Conservation (phyloP, 1,140 invertebrate species). For the Drosophila seguyi region DNA sequence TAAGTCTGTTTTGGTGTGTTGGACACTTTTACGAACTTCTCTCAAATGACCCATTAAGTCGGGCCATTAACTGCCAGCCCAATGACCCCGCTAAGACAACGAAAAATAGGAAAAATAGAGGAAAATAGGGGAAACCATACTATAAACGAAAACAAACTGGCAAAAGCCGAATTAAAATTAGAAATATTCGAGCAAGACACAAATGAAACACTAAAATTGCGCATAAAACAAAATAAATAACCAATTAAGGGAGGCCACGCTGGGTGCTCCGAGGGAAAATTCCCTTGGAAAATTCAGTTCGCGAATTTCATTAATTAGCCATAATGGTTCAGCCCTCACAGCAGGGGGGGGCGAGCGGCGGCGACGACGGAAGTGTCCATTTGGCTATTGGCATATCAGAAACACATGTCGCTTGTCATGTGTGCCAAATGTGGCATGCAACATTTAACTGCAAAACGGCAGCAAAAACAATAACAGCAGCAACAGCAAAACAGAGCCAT, state of each 20-base stretch:
- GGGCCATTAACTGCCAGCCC: constrained; percentile 73
- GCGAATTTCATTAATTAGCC: constrained; percentile 81
- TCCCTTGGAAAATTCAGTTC: constrained; percentile 63
- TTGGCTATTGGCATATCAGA: constrained; percentile 72
- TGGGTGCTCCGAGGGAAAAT: too few relatives aligned
- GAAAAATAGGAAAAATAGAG: constrained; percentile 24
- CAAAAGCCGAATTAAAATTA: constrained; percentile 61
- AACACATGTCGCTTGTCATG: constrained; percentile 79
- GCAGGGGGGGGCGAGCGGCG: too few relatives aligned
- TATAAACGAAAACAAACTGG: constrained; percentile 6
- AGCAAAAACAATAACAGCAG: constrained; percentile 9
- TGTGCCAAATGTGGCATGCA: constrained; percentile 81
- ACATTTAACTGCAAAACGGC: constrained; percentile 73
- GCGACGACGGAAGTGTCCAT: constrained; percentile 38
- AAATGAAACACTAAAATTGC: constrained; percentile 51
- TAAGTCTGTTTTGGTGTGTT: constrained; percentile 43
- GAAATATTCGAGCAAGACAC: too few relatives aligned
- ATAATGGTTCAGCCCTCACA: too few relatives aligned
- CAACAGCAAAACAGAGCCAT: constrained; percentile 50
- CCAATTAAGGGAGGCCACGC: constrained; percentile 60
- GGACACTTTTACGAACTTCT: constrained; percentile 68
- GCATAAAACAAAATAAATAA: constrained; percentile 79
- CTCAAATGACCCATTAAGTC: constrained; percentile 79
- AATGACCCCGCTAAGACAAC: constrained; percentile 63
- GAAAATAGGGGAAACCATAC: constrained; percentile 17